Conservation (phyloP, 1,140 invertebrate genomes). For the Episyrphus balteatus region DNA sequence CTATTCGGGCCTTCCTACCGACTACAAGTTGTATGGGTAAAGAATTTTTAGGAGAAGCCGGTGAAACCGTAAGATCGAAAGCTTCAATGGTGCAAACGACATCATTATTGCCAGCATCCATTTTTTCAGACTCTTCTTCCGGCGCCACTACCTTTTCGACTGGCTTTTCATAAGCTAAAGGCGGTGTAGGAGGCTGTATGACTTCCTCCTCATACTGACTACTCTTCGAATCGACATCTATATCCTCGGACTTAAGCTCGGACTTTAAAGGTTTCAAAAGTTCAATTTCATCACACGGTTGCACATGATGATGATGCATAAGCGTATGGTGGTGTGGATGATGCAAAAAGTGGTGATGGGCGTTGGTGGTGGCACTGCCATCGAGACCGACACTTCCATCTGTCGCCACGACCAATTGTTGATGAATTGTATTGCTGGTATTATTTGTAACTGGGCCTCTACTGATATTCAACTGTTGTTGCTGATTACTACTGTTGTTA, state of each 20-base stretch:
- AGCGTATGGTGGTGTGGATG: neutral
- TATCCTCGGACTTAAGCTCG: constrained; percentile 8
- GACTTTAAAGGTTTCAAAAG: constrained; percentile 6
- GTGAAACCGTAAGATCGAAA: neutral
- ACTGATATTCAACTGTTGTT: constrained; percentile 21
- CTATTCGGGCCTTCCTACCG: constrained; percentile 48
- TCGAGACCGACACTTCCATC: no score
- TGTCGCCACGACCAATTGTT: constrained; percentile 1
- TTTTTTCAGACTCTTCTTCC: neutral
- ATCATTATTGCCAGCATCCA: neutral
- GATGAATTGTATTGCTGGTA: constrained; percentile 7
- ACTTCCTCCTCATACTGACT: constrained; percentile 34
- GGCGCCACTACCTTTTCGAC: constrained; percentile 6
- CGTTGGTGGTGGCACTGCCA: neutral
- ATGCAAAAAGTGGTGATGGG: neutral
- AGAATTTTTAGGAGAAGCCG: neutral
- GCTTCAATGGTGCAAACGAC: neutral
- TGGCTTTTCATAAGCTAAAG: constrained; percentile 25
- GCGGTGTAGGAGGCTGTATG: constrained; percentile 29
- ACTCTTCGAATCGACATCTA: constrained; percentile 12
- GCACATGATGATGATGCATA: neutral
- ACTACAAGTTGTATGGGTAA: neutral
- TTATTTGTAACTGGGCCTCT: constrained; percentile 34
- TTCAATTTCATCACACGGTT: no score
- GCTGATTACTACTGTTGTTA: constrained; percentile 13